Evolutionary conservation across 2,797 vertebrate genomes (phyloP).

Genomic region (Apogon talboti): DNA sequence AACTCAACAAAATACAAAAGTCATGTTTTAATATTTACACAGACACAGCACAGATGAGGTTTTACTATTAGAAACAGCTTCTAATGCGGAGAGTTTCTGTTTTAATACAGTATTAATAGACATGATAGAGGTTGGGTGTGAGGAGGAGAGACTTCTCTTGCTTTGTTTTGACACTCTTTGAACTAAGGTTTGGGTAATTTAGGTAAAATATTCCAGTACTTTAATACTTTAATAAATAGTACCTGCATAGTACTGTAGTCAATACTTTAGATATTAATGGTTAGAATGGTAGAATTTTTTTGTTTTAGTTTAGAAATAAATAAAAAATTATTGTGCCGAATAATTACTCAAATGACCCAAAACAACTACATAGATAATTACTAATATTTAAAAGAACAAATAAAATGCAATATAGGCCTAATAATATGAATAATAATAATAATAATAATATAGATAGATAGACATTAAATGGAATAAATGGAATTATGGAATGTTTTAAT

Average conservation of each 20-base stretch:
- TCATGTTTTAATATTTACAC: not conserved
- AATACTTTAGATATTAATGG: too few species aligned
- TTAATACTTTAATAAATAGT: not conserved
- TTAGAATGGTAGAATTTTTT: too few species aligned
- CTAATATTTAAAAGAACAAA: too few species aligned
- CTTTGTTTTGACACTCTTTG: conserved; percentile 33
- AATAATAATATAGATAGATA: too few species aligned
- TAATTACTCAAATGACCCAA: not conserved
- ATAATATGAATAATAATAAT: too few species aligned
- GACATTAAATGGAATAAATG: too few species aligned
- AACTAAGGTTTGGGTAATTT: not conserved
- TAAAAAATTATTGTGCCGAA: not conserved
- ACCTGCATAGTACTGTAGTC: too few species aligned
- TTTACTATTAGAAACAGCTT: not conserved
- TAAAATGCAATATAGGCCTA: too few species aligned
- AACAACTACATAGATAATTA: too few species aligned
- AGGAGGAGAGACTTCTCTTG: conserved; percentile 30
- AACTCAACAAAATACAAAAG: too few species aligned
- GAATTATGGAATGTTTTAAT: not conserved
- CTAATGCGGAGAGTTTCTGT: too few species aligned
- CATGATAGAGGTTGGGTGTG: not conserved
- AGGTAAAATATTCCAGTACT: not conserved
- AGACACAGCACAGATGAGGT: not conserved
- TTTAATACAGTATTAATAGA: not conserved
- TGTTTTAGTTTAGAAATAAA: too few species aligned